These are phyloP conservation scores for Echinometra lucunter DNA, from an alignment of 53 echinoderm and acorn worm species.

Conservation along the genomic window DNA sequence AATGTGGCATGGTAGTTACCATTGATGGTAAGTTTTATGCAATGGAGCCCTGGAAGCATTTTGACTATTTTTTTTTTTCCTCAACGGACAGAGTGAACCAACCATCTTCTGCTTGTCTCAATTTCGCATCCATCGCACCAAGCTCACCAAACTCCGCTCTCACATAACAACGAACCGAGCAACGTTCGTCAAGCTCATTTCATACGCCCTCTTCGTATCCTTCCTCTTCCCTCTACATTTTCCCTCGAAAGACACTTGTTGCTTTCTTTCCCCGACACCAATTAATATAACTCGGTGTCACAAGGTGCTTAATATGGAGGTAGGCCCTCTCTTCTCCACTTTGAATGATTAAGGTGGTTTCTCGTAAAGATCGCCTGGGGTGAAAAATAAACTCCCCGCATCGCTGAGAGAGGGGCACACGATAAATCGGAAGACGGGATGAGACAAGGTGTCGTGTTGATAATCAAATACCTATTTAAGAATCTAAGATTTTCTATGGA, in stretches of 20 bases:
- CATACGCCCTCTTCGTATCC: background rate
- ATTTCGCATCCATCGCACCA: background rate
- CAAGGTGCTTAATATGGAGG: background rate
- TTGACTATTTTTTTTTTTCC: too few species aligned
- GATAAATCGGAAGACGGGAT: background rate
- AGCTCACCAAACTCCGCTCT: too few species aligned
- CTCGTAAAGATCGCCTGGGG: conserved; percentile 12
- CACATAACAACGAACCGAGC: background rate
- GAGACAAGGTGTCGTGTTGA: conserved; percentile 34
- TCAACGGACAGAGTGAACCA: too few species aligned
- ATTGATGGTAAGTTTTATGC: too few species aligned
- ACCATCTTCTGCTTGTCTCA: background rate
- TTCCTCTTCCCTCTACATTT: background rate
- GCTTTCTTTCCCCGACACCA: conserved; percentile 6
- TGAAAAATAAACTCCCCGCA: background rate
- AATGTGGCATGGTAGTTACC: too few species aligned
- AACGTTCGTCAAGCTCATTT: background rate
- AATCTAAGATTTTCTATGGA: background rate
- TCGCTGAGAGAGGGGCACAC: background rate
- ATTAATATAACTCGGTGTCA: background rate
- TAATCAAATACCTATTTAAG: conserved; percentile 34
- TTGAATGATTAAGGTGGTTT: conserved; percentile 14
- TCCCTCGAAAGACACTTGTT: conserved; percentile 36
- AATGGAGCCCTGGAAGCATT: too few species aligned
- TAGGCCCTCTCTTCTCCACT: background rate